A percentile compares a stretch with the other conserved stretches of the same genome.
Conservation (phyloP, 1,140 invertebrate genomes). For the Drosophila insularis region DNA sequence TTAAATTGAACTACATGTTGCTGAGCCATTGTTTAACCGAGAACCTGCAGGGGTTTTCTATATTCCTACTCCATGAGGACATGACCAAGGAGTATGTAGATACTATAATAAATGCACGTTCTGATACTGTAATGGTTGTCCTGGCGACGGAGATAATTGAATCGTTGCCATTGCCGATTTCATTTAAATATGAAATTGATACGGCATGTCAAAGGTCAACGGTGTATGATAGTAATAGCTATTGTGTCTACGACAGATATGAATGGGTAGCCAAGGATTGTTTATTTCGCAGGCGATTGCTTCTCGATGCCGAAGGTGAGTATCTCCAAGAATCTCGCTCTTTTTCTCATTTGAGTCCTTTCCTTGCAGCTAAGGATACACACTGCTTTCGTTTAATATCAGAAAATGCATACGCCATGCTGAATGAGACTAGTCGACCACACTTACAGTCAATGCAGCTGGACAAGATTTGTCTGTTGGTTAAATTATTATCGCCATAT, state of each 20-base stretch:
- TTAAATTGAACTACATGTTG: constrained; percentile 70
- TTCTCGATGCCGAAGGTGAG: constrained; percentile 43
- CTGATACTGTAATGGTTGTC: constrained; percentile 48
- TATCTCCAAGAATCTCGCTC: background rate
- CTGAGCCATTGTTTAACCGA: constrained; percentile 60
- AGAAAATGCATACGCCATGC: constrained; percentile 20
- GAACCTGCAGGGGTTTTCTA: constrained; percentile 44
- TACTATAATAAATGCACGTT: constrained; percentile 17
- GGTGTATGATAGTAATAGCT: constrained; percentile 35
- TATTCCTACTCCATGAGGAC: constrained; percentile 55
- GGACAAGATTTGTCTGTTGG: constrained; percentile 65
- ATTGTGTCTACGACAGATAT: constrained; percentile 41
- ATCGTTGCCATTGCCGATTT: constrained; percentile 40
- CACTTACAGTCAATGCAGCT: constrained; percentile 54
- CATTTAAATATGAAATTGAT: constrained; percentile 70
- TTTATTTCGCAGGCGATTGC: constrained; percentile 32
- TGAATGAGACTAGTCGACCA: constrained; percentile 29
- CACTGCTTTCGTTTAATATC: constrained; percentile 69
- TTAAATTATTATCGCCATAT: constrained; percentile 59
- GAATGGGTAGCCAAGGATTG: constrained; percentile 67
- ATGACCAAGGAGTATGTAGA: constrained; percentile 48
- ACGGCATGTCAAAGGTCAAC: constrained; percentile 38
- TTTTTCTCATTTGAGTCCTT: background rate
- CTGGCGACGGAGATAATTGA: constrained; percentile 66
- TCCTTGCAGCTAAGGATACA: background rate